phyloP scores from a whole-genome alignment of 1,140 invertebrate species.

The Drosophila persimilis region DNA sequence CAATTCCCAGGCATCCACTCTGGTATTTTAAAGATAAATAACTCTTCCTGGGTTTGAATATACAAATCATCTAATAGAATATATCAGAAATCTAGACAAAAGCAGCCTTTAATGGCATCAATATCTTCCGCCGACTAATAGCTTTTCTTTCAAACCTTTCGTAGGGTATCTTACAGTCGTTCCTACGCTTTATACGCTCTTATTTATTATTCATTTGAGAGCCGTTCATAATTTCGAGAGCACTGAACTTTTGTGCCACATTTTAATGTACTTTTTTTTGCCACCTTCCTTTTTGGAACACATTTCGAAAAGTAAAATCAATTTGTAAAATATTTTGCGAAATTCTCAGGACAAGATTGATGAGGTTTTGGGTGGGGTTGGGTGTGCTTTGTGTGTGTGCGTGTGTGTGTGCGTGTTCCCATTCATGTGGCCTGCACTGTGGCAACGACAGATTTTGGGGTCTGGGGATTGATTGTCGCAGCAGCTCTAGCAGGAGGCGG shows the following conservation, averaged over 20 bases:
- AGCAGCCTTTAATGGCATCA: too few relatives aligned
- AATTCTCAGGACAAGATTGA: slow-evolving; percentile 33
- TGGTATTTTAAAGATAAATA: too few relatives aligned
- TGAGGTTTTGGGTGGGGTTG: slow-evolving; percentile 6
- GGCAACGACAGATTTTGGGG: slow-evolving; percentile 3
- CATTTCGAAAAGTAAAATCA: slow-evolving; percentile 14
- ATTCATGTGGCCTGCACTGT: slow-evolving; percentile 29
- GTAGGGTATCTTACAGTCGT: background rate
- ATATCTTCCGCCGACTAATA: too few relatives aligned
- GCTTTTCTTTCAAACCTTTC: too few relatives aligned
- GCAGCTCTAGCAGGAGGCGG: slow-evolving; percentile 14
- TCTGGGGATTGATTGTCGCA: too few relatives aligned
- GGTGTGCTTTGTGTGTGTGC: too few relatives aligned
- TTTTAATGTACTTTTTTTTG: background rate
- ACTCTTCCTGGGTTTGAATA: too few relatives aligned
- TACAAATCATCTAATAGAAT: too few relatives aligned
- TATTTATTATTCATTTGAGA: background rate
- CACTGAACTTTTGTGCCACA: slow-evolving; percentile 19
- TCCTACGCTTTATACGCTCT: background rate
- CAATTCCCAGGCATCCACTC: too few relatives aligned
- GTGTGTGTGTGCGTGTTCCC: slow-evolving; percentile 5
- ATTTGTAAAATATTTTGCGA: slow-evolving; percentile 38
- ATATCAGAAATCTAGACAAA: too few relatives aligned
- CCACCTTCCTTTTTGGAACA: slow-evolving; percentile 19
- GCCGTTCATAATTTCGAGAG: slow-evolving; percentile 37